phyloP scores from a whole-genome alignment of 2,797 vertebrate species.

The Enteromius viviparus region DNA sequence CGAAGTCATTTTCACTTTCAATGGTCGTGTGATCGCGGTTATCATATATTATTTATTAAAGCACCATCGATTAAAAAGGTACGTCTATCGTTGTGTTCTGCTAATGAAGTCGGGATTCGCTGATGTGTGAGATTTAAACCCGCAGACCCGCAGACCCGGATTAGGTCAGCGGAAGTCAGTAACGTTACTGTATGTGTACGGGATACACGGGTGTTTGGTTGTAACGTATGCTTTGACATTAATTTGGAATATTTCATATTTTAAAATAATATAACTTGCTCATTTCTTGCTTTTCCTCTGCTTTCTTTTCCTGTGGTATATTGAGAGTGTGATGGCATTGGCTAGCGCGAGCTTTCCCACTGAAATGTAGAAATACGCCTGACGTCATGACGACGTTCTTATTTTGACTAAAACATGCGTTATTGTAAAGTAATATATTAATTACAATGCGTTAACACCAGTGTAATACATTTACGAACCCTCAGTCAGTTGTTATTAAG shows the following conservation, averaged over 20 bases:
- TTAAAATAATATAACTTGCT: background rate
- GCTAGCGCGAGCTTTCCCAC: background rate
- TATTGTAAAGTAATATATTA: background rate
- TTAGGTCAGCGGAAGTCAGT: slow-evolving; percentile 30
- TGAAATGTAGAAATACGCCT: background rate
- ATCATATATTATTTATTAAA: slow-evolving; percentile 15
- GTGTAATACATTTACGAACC: background rate
- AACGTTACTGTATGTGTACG: background rate
- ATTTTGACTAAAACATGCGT: background rate
- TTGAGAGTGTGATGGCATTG: background rate
- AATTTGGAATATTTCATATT: background rate
- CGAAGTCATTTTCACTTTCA: slow-evolving; percentile 44
- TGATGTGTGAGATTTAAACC: background rate
- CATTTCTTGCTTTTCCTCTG: background rate
- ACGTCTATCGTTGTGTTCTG: background rate
- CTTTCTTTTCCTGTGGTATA: background rate
- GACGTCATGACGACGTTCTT: background rate
- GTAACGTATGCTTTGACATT: background rate
- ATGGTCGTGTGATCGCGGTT: slow-evolving; percentile 61
- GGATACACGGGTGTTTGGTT: background rate
- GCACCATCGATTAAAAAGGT: slow-evolving; percentile 36
- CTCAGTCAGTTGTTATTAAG: background rate
- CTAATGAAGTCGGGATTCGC: background rate
- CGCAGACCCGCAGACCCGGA: background rate
- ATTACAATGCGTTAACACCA: background rate